Conservation (phyloP, 2,888 invertebrate species). For the Papilio gigon region DNA sequence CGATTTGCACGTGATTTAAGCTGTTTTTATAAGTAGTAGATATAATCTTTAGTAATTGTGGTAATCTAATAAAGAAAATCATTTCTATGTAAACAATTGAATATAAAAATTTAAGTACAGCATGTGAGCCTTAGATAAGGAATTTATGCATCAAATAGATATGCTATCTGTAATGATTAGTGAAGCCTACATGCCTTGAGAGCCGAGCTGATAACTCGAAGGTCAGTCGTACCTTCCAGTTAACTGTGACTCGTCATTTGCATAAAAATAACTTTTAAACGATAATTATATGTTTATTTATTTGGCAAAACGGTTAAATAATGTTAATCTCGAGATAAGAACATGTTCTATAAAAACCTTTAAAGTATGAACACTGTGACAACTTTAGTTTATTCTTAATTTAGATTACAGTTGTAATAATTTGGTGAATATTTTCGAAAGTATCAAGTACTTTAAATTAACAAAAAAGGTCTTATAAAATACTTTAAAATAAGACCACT, state of each 20-base stretch:
- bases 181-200: conserved; percentile 36
- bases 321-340: conserved; percentile 21
- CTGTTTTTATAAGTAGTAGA: too few species aligned
- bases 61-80: too few species aligned
- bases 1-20: too few species aligned
- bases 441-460: not conserved
- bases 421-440: not conserved
- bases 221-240: conserved; percentile 30
- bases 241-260: conserved; percentile 37
- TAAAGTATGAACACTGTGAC: not conserved
- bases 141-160: conserved; percentile 28
- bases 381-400: not conserved
- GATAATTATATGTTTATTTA: conserved; percentile 24
- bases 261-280: conserved; percentile 29
- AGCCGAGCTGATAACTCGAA: conserved; percentile 24
- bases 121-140: not conserved
- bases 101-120: not conserved
- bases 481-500: too few species aligned
- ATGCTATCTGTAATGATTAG: conserved; percentile 32
- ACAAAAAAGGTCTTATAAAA: not conserved
- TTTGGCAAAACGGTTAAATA: conserved; percentile 11
- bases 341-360: conserved; percentile 17
- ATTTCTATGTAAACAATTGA: not conserved
- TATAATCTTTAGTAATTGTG: too few species aligned
- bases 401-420: not conserved